Evolutionary conservation across 2,888 invertebrate species (phyloP).

Genomic region (Lycaena phlaeas): DNA sequence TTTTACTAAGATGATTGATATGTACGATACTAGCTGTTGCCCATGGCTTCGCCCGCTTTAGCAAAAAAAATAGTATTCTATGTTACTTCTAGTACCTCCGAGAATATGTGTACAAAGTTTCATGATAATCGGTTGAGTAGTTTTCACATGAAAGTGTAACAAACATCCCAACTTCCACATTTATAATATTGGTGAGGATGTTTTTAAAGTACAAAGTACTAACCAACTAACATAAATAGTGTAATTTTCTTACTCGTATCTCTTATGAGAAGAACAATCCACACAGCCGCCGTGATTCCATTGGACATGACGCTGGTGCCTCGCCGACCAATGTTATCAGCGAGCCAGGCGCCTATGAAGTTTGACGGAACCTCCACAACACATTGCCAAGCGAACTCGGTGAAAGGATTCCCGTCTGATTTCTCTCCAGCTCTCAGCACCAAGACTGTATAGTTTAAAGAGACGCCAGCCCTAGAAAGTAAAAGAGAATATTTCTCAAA

Average conservation of each 20-base stretch:
- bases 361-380: conserved; percentile 77
- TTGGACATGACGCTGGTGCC: conserved; percentile 32
- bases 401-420: conserved; percentile 75
- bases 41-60: too few species aligned
- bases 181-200: too few species aligned
- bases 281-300: conserved; percentile 27
- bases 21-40: too few species aligned
- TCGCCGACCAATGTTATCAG: conserved; percentile 39
- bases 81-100: too few species aligned
- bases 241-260: conserved; percentile 23
- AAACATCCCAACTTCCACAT: too few species aligned
- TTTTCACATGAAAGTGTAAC: too few species aligned
- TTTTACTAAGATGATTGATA: too few species aligned
- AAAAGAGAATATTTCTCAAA: neutral
- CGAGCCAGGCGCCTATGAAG: conserved; percentile 66
- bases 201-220: too few species aligned
- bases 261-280: conserved; percentile 29
- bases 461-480: conserved; percentile 54
- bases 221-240: too few species aligned
- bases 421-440: conserved; percentile 63
- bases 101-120: too few species aligned
- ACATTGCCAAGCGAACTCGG: conserved; percentile 76
- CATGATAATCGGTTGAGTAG: too few species aligned
- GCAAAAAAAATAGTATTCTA: too few species aligned
- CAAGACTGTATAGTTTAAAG: conserved; percentile 63